phyloP scores from a whole-genome alignment of 2,113 vertebrate species.

The Pterocles gutturalis region DNA sequence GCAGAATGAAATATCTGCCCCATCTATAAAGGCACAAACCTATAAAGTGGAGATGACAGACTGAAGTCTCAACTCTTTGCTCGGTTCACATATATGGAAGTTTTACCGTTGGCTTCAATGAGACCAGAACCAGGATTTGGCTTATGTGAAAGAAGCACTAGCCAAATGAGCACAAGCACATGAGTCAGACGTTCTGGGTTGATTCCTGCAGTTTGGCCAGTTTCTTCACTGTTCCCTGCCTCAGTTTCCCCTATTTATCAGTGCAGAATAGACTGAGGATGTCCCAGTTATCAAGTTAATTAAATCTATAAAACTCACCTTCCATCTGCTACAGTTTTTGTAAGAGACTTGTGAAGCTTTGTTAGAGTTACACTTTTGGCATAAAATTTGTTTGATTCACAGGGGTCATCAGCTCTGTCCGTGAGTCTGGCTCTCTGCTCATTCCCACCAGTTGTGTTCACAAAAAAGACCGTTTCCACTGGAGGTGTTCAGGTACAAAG shows the following conservation, averaged over 20 bases:
- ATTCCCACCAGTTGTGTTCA: background rate
- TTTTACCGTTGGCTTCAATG: background rate
- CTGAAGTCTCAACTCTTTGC: background rate
- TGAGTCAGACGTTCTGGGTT: background rate
- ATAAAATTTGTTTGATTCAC: background rate
- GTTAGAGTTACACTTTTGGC: background rate
- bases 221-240: background rate
- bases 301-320: background rate
- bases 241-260: background rate
- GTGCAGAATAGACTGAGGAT: background rate
- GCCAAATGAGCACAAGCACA: background rate
- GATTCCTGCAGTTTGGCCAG: background rate
- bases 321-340: background rate
- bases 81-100: background rate
- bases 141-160: background rate
- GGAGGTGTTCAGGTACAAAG: background rate
- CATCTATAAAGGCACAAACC: background rate
- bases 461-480: background rate
- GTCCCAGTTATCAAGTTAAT: background rate
- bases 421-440: background rate
- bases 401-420: background rate
- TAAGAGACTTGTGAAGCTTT: background rate
- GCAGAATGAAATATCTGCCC: background rate
- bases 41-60: slow-evolving; percentile 12
- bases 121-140: background rate